phyloP scores from a whole-genome alignment of 2,113 vertebrate species.

The Psilopogon haemacephalus region DNA sequence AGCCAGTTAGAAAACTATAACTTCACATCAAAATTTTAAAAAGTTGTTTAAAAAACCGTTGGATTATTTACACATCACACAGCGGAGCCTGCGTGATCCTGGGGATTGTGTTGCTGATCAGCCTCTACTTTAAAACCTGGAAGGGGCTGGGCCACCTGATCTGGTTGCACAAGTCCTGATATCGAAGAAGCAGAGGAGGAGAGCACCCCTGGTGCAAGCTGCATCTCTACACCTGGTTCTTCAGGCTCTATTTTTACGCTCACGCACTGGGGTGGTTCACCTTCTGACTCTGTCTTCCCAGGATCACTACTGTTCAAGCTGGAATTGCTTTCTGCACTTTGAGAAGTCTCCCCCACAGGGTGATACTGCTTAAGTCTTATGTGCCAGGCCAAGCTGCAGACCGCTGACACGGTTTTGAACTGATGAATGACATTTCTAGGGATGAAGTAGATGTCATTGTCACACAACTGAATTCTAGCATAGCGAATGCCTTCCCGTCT shows the following conservation, averaged over 20 bases:
- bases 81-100: slow-evolving; percentile 75
- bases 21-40: slow-evolving; percentile 88
- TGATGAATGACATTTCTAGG: slow-evolving; percentile 98
- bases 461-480: slow-evolving; percentile 89
- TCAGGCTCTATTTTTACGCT: slow-evolving; percentile 76
- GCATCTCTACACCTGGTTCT: slow-evolving; percentile 78
- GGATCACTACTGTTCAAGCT: slow-evolving; percentile 68
- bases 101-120: slow-evolving; percentile 74
- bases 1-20: slow-evolving; percentile 89
- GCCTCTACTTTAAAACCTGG: slow-evolving; percentile 77
- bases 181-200: slow-evolving; percentile 62
- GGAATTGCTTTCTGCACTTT: slow-evolving; percentile 64
- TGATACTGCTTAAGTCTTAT: slow-evolving; percentile 94
- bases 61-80: slow-evolving; percentile 82
- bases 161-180: slow-evolving; percentile 74
- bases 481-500: slow-evolving; percentile 95
- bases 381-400: slow-evolving; percentile 98
- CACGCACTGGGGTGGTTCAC: slow-evolving; percentile 69
- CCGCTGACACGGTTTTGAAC: slow-evolving; percentile 97
- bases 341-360: slow-evolving; percentile 72
- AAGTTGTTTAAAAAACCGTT: slow-evolving; percentile 83
- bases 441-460: slow-evolving; percentile 99
- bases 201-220: slow-evolving; percentile 65
- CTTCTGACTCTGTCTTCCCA: slow-evolving; percentile 74
- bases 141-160: slow-evolving; percentile 70